Base-by-base conservation (phyloP, 2,888 invertebrate species). In the Scaptomyza caliginosa region DNA sequence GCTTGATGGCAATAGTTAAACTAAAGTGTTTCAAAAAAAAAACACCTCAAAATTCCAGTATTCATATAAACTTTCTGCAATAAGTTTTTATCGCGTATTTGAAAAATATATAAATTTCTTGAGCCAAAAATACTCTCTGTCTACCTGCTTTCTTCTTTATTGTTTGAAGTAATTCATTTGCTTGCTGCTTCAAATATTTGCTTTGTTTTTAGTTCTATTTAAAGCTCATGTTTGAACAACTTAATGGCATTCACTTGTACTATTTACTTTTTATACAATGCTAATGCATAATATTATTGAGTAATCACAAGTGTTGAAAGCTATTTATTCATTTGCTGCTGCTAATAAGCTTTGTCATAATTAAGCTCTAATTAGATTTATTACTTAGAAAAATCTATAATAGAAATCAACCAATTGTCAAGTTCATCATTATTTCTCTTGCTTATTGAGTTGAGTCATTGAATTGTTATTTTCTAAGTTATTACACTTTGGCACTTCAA, bases 181-280 rank as follows among this genome's bases (percentile, higher is more conserved):
- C 24, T 38, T 8, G 21, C 28, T 11, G 36, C 21, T 28, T 59
- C 32, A 32, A 54, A 10, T 73, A 49, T 55, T 43, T 50, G 30
- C 48, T 60, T 39, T 17, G 46, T 67, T 68, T 51, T 52, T 26
- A 55, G 69, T 68, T 74, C 70, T 70, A 56, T 56, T 70, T 68
- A 11, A 52, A 70, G 45, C 48, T 24, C 43, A 49, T 34, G 67
- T 67, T 67, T 58, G 43, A 68, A 55, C 48, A 59, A 28, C 36
- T 46, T 32, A 49, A 51, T 32, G 28, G 7, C 17, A 58, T 52
- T 49, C 69, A 23, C 51, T 28, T 10, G 16, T 21, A 36, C 8
- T 42, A 21, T 26, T 60, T 42, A 16, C 11, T 24, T 43, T 16
- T 19, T 28, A n/a, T 42, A 30, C 24, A 43, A 26, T 55, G 49